These are phyloP conservation scores for Tromatobia lineatoria DNA, from an alignment of 2,888 invertebrate species.

Conservation along the genomic window DNA sequence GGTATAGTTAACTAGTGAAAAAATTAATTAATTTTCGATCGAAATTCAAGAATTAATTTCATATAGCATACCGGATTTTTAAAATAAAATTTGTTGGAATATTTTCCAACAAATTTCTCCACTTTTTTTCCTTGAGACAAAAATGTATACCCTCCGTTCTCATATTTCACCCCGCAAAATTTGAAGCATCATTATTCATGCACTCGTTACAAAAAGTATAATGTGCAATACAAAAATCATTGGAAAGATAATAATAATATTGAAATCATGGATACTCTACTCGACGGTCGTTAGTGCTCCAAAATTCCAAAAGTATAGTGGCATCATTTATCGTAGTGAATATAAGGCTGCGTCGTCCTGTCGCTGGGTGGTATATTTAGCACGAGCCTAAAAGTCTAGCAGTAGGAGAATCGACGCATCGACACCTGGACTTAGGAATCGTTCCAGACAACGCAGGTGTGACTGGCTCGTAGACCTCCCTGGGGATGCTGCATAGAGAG, in stretches of 20 bases:
- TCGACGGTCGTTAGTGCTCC: background rate
- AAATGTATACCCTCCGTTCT: no score
- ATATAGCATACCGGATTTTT: no score
- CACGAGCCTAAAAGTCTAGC: constrained; percentile 4
- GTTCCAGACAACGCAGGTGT: constrained; percentile 55
- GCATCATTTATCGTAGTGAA: background rate
- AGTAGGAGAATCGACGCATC: constrained; percentile 8
- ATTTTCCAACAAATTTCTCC: no score
- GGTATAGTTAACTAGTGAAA: background rate
- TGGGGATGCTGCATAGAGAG: constrained; percentile 41
- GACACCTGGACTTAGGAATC: constrained; percentile 61
- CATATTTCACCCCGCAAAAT: no score
- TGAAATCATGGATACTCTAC: background rate
- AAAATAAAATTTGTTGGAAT: no score
- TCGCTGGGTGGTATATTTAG: constrained; percentile 23
- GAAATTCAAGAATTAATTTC: no score
- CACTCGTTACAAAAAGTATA: no score
- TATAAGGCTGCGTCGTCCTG: background rate
- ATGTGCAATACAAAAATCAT: background rate
- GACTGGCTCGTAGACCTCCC: constrained; percentile 63
- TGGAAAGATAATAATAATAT: background rate
- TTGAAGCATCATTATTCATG: no score
- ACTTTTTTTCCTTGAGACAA: no score
- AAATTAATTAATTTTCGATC: no score
- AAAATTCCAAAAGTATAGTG: constrained; percentile 7